A percentile compares a stretch with the other conserved stretches of the same genome.
phyloP scores from a whole-genome alignment of 2,797 vertebrate species.

The Epinephelus malabaricus region DNA sequence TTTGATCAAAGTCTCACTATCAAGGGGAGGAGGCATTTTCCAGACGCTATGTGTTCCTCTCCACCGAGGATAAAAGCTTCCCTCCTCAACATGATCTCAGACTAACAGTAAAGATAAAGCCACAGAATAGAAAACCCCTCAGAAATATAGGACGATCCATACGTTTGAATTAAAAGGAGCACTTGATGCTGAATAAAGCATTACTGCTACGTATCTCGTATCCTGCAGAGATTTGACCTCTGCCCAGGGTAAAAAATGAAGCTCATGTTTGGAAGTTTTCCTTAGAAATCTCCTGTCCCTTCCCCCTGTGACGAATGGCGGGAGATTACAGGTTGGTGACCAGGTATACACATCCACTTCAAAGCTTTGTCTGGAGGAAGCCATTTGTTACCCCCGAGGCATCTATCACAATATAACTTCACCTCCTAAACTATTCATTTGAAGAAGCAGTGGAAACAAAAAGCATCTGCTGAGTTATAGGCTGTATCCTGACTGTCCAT shows the following conservation, averaged over 20 bases:
- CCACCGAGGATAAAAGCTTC: conserved; percentile 71
- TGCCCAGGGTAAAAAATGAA: conserved; percentile 53
- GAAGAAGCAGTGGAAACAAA: conserved; percentile 79
- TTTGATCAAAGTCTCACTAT: conserved; percentile 82
- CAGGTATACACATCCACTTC: conserved; percentile 70
- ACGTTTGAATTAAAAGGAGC: conserved; percentile 59
- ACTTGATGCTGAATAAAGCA: conserved; percentile 48
- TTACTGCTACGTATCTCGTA: conserved; percentile 35
- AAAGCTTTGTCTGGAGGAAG: conserved; percentile 77
- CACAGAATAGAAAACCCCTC: conserved; percentile 52
- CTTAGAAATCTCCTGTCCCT: conserved; percentile 69
- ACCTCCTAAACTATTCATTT: conserved; percentile 84
- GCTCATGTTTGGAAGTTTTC: conserved; percentile 69
- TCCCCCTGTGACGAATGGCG: conserved; percentile 72
- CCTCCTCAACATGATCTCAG: conserved; percentile 48
- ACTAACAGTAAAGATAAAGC: conserved; percentile 56
- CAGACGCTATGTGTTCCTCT: conserved; percentile 65
- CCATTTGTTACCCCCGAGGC: conserved; percentile 77
- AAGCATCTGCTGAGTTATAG: conserved; percentile 82
- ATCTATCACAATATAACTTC: conserved; percentile 81
- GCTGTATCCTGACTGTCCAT: conserved; percentile 75
- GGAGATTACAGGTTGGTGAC: conserved; percentile 80
- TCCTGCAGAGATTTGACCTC: conserved; percentile 66
- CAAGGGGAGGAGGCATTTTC: conserved; percentile 73
- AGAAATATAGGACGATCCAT: conserved; percentile 59